A percentile compares a stretch with the other conserved stretches of the same genome.
phyloP scores from a whole-genome alignment of 2,888 invertebrate species.

The Rhagonycha fulva region DNA sequence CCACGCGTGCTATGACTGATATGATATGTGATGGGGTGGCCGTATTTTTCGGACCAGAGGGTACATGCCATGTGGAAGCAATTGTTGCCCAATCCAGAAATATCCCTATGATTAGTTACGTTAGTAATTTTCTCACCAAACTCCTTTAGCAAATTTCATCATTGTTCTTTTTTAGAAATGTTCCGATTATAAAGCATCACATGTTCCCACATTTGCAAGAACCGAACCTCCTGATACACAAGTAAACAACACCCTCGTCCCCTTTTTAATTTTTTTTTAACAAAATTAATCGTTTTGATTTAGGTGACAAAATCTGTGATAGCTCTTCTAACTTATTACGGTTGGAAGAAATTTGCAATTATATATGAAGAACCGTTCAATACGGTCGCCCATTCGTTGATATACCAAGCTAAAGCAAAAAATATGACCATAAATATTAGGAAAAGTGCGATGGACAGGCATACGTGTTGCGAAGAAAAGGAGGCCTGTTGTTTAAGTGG shows the following conservation, averaged over 20 bases:
- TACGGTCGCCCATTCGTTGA: conserved; percentile 80
- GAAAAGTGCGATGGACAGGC: conserved; percentile 70
- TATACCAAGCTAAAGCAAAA: conserved; percentile 72
- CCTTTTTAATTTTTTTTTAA: neutral
- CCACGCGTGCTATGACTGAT: conserved; percentile 83
- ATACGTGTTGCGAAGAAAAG: conserved; percentile 78
- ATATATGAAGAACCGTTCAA: conserved; percentile 81
- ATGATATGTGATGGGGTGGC: conserved; percentile 90
- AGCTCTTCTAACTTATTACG: conserved; percentile 85
- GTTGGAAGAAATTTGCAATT: conserved; percentile 93
- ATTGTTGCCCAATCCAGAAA: conserved; percentile 92
- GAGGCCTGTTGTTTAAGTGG: conserved; percentile 76
- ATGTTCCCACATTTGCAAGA: conserved; percentile 88
- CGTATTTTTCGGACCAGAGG: conserved; percentile 95
- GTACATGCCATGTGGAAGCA: conserved; percentile 92
- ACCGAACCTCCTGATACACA: conserved; percentile 94
- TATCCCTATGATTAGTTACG: conserved; percentile 96
- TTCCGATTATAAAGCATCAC: conserved; percentile 86
- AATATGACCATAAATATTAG: conserved; percentile 86
- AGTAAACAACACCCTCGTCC: conserved; percentile 62
- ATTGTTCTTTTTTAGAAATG: conserved; percentile 77
- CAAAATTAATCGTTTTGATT: conserved; percentile 39
- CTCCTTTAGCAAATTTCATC: neutral
- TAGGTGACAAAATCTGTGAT: conserved; percentile 94
- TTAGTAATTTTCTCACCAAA: conserved; percentile 59